Evolutionary conservation across 2,797 vertebrate species (phyloP).

Genomic region (Phrynocephalus forsythii): DNA sequence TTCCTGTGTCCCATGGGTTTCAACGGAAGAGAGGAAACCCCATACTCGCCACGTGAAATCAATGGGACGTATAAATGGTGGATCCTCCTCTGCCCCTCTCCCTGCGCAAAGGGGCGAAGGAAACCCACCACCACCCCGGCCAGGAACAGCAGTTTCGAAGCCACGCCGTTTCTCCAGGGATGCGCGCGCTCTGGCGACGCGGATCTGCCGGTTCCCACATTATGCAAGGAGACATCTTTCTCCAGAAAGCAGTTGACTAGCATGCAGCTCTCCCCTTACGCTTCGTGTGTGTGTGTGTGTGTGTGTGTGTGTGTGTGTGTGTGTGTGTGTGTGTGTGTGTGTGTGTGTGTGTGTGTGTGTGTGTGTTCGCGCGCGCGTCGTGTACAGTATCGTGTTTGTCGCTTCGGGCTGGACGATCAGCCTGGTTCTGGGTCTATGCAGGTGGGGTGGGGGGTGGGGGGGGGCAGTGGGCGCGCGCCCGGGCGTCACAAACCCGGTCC

Average conservation of each 20-base stretch:
- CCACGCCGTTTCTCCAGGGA: background rate
- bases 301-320: background rate
- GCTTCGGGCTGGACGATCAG: background rate
- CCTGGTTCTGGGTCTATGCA: background rate
- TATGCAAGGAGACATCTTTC: background rate
- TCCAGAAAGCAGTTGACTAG: too few relatives aligned
- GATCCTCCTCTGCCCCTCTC: background rate
- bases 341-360: too few relatives aligned
- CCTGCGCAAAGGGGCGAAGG: background rate
- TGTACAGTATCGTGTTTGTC: background rate
- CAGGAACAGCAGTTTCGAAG: too few relatives aligned
- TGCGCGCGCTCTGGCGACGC: background rate
- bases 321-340: too few relatives aligned
- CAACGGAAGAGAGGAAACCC: background rate
- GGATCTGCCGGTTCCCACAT: too few relatives aligned
- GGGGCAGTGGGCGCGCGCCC: too few relatives aligned
- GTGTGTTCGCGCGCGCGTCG: background rate
- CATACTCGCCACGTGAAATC: too few relatives aligned
- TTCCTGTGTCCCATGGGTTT: background rate
- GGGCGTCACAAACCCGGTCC: background rate
- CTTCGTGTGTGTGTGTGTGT: too few relatives aligned
- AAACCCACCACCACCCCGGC: background rate
- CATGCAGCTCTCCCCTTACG: too few relatives aligned
- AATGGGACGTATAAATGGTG: background rate
- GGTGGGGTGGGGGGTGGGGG: background rate